Base-by-base conservation (phyloP, 2,113 vertebrate species). In the Leucoraja erinaceus region DNA sequence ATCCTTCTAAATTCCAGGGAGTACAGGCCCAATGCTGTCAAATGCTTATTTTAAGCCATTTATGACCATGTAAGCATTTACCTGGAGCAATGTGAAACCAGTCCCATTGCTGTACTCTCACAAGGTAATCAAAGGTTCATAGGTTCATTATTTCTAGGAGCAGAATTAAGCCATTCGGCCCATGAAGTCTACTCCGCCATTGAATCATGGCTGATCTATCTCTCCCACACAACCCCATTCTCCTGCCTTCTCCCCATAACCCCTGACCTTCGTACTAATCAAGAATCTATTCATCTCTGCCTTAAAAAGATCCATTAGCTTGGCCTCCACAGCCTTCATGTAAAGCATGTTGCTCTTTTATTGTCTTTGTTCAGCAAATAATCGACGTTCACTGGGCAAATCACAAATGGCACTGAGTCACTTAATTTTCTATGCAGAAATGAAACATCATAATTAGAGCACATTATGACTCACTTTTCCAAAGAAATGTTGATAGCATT, bases 401-500 rank as follows among this genome's bases (percentile, higher is more conserved):
- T 66, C 88, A 66, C 22, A 72, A 54, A 91, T 54, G 25, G 8
- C 66, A 70, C 33, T 28, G 33, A 90, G 66, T 91, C 90, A 91
- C 90, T 72, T 91, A 28, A 91, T 70, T 91, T 91, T 72, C 70
- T 72, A 72, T 72, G 70, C 10, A 54, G 31, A 72, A 91, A 72
- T 72, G 3, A 72, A 74, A 74, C 7, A 25, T 91, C 72, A 54
- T 31, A 90, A 74, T 68, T 90, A 70, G 31, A 91, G 18, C 63
- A 72, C 22, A 47, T 38, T 12, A 88, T 86, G 38, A 68, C 68
- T 72, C 33, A 72, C 33, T 10, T 91, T 72, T 33, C 68, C 90
- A 91, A 91, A 10, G 38, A 91, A 91, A 91, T 91, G 54, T 72
- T 91, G 90, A 91, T 72, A 59, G 25, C 54, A 47, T 84, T 59